These are phyloP conservation scores for Phycodurus eques DNA, from an alignment of 2,113 vertebrate species.

Conservation along the genomic window DNA sequence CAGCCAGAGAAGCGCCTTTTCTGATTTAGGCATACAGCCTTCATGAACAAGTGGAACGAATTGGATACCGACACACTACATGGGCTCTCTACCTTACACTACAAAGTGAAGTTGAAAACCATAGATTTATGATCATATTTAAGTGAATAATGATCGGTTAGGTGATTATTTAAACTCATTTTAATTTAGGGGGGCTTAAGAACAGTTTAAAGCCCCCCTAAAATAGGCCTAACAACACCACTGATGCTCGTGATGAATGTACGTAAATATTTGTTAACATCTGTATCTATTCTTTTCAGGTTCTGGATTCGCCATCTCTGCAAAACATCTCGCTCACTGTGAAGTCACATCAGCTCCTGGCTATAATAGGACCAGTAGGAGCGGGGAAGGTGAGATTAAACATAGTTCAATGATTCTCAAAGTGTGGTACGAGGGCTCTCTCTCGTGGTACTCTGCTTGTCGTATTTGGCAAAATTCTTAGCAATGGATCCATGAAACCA, in stretches of 20 bases:
- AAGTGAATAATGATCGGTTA: too few relatives aligned
- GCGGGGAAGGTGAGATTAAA: conserved; percentile 81
- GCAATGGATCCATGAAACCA: neutral
- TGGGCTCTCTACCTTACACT: too few relatives aligned
- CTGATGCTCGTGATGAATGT: neutral
- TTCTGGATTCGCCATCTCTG: conserved; percentile 78
- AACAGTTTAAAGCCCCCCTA: too few relatives aligned
- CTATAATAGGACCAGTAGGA: conserved; percentile 88
- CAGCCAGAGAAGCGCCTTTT: too few relatives aligned
- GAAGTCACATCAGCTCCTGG: conserved; percentile 77
- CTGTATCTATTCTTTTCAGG: conserved; percentile 52
- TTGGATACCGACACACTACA: too few relatives aligned
- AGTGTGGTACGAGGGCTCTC: neutral
- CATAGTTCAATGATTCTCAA: neutral
- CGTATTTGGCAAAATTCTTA: neutral
- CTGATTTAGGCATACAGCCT: too few relatives aligned
- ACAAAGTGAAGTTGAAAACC: too few relatives aligned
- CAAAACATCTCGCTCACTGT: conserved; percentile 77
- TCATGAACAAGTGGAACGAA: too few relatives aligned
- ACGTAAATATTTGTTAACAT: neutral
- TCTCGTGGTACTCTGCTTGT: neutral
- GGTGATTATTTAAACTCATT: too few relatives aligned
- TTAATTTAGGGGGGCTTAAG: too few relatives aligned
- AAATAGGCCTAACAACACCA: too few relatives aligned
- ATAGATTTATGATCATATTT: too few relatives aligned